A percentile compares a stretch with the other conserved stretches of the same genome.
phyloP scores from a whole-genome alignment of 2,113 vertebrate species.

The Oncorhynchus tshawytscha region DNA sequence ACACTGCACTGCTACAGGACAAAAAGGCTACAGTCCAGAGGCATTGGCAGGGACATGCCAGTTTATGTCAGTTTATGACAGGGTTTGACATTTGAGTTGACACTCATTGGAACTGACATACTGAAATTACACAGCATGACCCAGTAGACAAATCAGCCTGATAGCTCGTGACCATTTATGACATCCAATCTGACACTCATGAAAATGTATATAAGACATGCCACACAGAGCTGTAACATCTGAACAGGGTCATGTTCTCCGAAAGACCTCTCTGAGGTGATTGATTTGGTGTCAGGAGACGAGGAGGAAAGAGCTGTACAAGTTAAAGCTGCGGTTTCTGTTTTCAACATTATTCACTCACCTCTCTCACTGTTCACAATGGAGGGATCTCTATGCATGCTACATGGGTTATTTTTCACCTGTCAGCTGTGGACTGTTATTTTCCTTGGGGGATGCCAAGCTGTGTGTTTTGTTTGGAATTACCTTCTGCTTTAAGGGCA shows the following conservation, averaged over 20 bases:
- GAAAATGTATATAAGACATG: conserved; percentile 25
- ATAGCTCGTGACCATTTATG: conserved; percentile 25
- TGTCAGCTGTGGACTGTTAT: conserved; percentile 21
- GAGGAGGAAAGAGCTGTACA: conserved; percentile 51
- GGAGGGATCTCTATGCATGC: conserved; percentile 12
- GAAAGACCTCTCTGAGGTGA: conserved; percentile 33
- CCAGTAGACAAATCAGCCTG: not conserved
- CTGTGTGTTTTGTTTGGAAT: conserved; percentile 44
- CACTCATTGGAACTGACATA: not conserved
- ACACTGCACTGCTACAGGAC: conserved; percentile 34
- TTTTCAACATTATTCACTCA: conserved; percentile 48
- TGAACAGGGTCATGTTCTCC: conserved; percentile 32
- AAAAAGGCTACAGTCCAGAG: conserved; percentile 35
- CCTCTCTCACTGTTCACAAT: not conserved
- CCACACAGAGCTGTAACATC: conserved; percentile 40
- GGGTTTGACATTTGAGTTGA: not conserved
- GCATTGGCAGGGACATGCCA: conserved; percentile 30
- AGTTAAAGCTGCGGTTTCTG: conserved; percentile 43
- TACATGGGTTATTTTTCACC: conserved; percentile 25
- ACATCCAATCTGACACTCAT: conserved; percentile 26
- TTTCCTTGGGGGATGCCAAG: conserved; percentile 24
- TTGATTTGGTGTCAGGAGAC: conserved; percentile 61
- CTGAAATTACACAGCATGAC: not conserved
- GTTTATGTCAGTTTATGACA: not conserved
- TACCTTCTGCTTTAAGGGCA: conserved; percentile 37